Percentiles rank a stretch among this genome's conserved stretches.
These are phyloP conservation scores for Gryllus bimaculatus DNA, from an alignment of 1,140 invertebrate species.

Conservation along the genomic window DNA sequence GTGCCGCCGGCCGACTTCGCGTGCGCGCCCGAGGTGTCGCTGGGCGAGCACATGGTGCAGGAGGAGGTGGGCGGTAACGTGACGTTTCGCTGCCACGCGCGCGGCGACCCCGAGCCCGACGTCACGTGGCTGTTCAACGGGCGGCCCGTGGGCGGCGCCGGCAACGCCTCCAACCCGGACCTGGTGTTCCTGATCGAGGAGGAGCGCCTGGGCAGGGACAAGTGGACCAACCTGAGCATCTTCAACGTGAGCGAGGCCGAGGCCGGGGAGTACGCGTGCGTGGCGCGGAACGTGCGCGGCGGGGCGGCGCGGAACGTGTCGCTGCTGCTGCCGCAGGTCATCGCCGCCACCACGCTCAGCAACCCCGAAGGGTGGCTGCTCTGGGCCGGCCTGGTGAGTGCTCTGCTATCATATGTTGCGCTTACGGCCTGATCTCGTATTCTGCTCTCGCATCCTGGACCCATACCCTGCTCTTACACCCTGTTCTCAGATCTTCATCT, in stretches of 20 bases:
- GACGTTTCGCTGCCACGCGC: constrained; percentile 68
- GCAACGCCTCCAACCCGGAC: constrained; percentile 33
- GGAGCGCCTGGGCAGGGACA: constrained; percentile 34
- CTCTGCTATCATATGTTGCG: too few relatives aligned
- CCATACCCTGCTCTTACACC: too few relatives aligned
- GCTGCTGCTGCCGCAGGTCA: constrained; percentile 58
- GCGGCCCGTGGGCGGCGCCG: constrained; percentile 40
- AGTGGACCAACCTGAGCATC: constrained; percentile 63
- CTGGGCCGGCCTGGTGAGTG: constrained; percentile 43
- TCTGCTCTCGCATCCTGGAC: too few relatives aligned
- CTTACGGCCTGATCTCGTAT: constrained; percentile 20
- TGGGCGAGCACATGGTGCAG: constrained; percentile 53
- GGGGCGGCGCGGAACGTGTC: constrained; percentile 55
- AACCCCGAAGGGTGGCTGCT: constrained; percentile 49
- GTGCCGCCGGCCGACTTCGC: constrained; percentile 58
- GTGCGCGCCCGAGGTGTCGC: constrained; percentile 55
- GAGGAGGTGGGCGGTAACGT: constrained; percentile 63
- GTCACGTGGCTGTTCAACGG: constrained; percentile 77
- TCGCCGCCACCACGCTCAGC: constrained; percentile 50
- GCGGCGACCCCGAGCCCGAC: constrained; percentile 72
- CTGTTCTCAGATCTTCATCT: too few relatives aligned
- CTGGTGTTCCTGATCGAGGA: constrained; percentile 35
- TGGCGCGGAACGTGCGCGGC: constrained; percentile 64
- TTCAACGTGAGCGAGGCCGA: constrained; percentile 64
- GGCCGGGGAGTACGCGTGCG: constrained; percentile 71